Conservation (phyloP, 2,113 vertebrate species). For the Centropus unirufus region DNA sequence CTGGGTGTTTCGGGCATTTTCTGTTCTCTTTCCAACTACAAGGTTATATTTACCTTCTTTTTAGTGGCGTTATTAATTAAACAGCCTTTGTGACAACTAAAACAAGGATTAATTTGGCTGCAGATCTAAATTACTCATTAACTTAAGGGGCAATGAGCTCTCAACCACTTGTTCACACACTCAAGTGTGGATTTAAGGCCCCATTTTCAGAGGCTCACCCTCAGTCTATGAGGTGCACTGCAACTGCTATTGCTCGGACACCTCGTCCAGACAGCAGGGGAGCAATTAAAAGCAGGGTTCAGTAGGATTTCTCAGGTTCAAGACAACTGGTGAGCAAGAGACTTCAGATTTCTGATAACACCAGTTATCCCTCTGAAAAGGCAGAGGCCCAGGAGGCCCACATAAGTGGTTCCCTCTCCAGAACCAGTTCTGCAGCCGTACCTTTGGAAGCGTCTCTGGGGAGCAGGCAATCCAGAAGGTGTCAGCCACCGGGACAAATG, state of each 20-base stretch:
- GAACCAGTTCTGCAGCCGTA: background rate
- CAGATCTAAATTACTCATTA: background rate
- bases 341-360: background rate
- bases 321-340: background rate
- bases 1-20: background rate
- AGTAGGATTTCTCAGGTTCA: background rate
- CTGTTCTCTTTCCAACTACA: background rate
- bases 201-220: background rate
- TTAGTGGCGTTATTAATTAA: background rate
- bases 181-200: background rate
- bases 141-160: fast-evolving
- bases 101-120: background rate
- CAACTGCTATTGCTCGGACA: background rate
- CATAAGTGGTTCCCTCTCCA: fast-evolving
- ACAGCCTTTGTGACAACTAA: background rate
- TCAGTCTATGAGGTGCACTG: background rate
- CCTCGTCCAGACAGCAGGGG: background rate
- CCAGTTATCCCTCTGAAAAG: background rate
- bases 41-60: background rate
- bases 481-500: no score
- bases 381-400: background rate
- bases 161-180: background rate
- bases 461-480: fast-evolving
- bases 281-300: background rate
- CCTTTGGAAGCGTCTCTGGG: fast-evolving